These are phyloP conservation scores for Plebejus melissa DNA, from an alignment of 2,888 invertebrate genomes.

Conservation along the genomic window DNA sequence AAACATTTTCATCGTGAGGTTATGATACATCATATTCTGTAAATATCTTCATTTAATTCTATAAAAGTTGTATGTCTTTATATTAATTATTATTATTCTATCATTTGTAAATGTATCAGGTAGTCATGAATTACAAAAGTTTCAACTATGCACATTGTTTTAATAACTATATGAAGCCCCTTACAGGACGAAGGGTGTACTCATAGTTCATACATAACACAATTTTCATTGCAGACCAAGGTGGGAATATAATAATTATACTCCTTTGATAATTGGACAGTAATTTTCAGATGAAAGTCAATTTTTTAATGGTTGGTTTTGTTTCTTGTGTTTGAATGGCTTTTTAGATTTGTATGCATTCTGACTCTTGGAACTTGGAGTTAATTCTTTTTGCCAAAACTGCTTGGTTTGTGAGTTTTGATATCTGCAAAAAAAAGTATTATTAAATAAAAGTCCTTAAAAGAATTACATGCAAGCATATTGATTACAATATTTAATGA, in stretches of 20 bases:
- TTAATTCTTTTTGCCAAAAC: constrained; percentile 64
- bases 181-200: neutral
- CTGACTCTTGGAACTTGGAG: constrained; percentile 43
- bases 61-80: constrained; percentile 11
- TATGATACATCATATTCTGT: neutral
- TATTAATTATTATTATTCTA: constrained; percentile 12
- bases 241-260: neutral
- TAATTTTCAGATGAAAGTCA: constrained; percentile 28
- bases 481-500: no score
- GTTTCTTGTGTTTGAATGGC: constrained; percentile 56
- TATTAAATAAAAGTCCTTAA: neutral
- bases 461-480: neutral
- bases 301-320: constrained; percentile 15
- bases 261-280: neutral
- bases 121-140: constrained; percentile 19
- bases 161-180: neutral
- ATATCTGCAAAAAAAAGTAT: constrained; percentile 57
- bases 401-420: constrained; percentile 67
- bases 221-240: neutral
- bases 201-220: neutral
- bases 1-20: neutral
- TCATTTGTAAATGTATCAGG: constrained; percentile 27
- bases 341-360: constrained; percentile 55
- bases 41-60: neutral
- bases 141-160: constrained; percentile 5